Evolutionary conservation across 2,113 vertebrate genomes (phyloP), one percentile per base, ranked within the genome.

Genomic region (Rhineura floridana): DNA sequence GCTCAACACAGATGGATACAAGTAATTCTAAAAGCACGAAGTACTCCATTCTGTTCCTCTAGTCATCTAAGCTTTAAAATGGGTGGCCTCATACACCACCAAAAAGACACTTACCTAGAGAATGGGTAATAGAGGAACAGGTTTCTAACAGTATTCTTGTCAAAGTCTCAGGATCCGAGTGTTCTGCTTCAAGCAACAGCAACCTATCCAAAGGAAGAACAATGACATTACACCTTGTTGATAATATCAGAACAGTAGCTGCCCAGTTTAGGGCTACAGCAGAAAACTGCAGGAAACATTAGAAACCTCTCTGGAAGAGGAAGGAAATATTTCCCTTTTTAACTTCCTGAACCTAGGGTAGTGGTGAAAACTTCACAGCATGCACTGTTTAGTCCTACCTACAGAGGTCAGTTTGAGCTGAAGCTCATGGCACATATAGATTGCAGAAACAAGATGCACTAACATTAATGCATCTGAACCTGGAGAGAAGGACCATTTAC

Each of bases 71-170:
- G 6, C n/a, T 69, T 86, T 42, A 86, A 36, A 72, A 81, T 19
- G 30, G 33, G 78, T 2, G 1, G 4, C 23, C 70, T 46, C 42
- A 17, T 39, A 11, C 0, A 28, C 0, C 55, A 6, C 28, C 10
- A 23, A 70, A 70, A 91, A 89, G n/a, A 52, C 1, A 85, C 89
- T 96, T 95, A 98, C 98, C 98, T 97, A 99, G 97, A 95, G 98
- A 98, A 93, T 97, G 94, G 30, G 98, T 98, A 91, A 99, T 96
- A 90, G 98, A 98, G 59, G 97, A 97, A 94, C 98, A 99, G 42
- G 98, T 98, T 91, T 99, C 98, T 83, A 97, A 95, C 77, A 99
- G 96, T 94, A 99, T 98, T 96, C 98, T 98, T 46, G 97, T 95
- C 94, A 99, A 96, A 83, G 96, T 96, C 62, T 89, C 95, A 1